These are phyloP conservation scores for Vollenhovia emeryi DNA, from an alignment of 1,140 invertebrate genomes.

Conservation along the genomic window DNA sequence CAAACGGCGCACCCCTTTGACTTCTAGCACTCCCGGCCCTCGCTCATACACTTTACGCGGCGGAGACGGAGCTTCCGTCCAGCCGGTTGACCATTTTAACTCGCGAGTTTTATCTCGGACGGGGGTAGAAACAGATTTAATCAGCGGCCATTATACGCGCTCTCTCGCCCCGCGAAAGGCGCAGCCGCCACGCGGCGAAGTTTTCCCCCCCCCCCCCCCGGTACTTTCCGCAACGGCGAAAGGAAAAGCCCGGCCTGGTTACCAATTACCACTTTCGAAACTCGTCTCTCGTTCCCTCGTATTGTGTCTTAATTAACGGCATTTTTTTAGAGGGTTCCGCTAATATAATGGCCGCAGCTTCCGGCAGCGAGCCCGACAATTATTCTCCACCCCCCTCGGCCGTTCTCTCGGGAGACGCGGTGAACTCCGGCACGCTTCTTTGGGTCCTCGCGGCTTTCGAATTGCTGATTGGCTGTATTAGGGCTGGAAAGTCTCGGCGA, in stretches of 20 bases:
- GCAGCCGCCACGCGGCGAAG: slow-evolving; percentile 60
- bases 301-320: slow-evolving; percentile 72
- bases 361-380: slow-evolving; percentile 25
- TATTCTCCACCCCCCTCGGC: not conserved
- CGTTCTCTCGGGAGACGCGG: not conserved
- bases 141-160: slow-evolving; percentile 71
- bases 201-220: no score
- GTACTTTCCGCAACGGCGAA: slow-evolving; percentile 59
- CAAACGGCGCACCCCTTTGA: not conserved
- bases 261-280: slow-evolving; percentile 70
- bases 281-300: slow-evolving; percentile 57
- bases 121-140: slow-evolving; percentile 67
- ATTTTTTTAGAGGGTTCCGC: slow-evolving; percentile 44
- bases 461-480: slow-evolving; percentile 43
- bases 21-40: not conserved
- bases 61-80: slow-evolving; percentile 14
- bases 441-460: slow-evolving; percentile 25
- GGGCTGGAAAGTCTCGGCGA: not conserved
- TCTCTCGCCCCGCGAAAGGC: slow-evolving; percentile 64
- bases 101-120: slow-evolving; percentile 57
- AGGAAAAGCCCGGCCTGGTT: slow-evolving; percentile 58
- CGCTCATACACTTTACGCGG: not conserved
- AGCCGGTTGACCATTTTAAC: slow-evolving; percentile 64
- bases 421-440: not conserved
- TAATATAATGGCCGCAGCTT: slow-evolving; percentile 46